Evolutionary conservation across 1,140 invertebrate species (phyloP).

Genomic region (Drosophila pallidifrons): DNA sequence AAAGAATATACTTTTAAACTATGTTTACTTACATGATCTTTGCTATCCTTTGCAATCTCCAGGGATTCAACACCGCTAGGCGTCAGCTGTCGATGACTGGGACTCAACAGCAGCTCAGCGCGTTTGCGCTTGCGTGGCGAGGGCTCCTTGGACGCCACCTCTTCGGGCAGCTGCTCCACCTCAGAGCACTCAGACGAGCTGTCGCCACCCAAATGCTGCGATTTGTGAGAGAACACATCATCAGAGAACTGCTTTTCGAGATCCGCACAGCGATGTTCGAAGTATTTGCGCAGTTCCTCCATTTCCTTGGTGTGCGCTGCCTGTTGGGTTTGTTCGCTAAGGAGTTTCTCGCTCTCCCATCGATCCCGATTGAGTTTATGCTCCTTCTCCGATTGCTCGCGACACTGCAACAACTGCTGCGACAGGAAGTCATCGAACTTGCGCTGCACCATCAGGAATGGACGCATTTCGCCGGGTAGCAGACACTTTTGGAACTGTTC

Average conservation of each 20-base stretch:
- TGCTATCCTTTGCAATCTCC: slow-evolving; percentile 37
- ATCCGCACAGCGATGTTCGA: slow-evolving; percentile 91
- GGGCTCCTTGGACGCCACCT: slow-evolving; percentile 60
- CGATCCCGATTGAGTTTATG: slow-evolving; percentile 85
- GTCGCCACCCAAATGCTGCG: slow-evolving; percentile 82
- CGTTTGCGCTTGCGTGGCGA: slow-evolving; percentile 73
- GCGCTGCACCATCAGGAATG: slow-evolving; percentile 85
- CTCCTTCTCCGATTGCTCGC: slow-evolving; percentile 85
- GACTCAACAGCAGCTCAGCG: slow-evolving; percentile 74
- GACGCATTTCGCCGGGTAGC: slow-evolving; percentile 84
- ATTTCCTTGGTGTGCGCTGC: slow-evolving; percentile 89
- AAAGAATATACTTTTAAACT: neutral
- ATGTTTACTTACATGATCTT: slow-evolving; percentile 28
- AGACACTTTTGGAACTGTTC: slow-evolving; percentile 84
- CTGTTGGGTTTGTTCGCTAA: slow-evolving; percentile 86
- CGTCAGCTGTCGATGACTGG: slow-evolving; percentile 79
- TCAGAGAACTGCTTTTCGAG: slow-evolving; percentile 91
- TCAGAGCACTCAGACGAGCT: slow-evolving; percentile 79
- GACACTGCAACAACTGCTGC: slow-evolving; percentile 85
- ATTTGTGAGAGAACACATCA: slow-evolving; percentile 90
- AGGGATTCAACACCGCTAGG: slow-evolving; percentile 59
- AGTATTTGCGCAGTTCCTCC: slow-evolving; percentile 91
- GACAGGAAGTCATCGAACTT: slow-evolving; percentile 86
- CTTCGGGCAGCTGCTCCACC: slow-evolving; percentile 69
- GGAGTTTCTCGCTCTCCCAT: slow-evolving; percentile 66